These are phyloP conservation scores for Sebastes hopkinsi DNA, from an alignment of 2,797 vertebrate species.

Conservation along the genomic window DNA sequence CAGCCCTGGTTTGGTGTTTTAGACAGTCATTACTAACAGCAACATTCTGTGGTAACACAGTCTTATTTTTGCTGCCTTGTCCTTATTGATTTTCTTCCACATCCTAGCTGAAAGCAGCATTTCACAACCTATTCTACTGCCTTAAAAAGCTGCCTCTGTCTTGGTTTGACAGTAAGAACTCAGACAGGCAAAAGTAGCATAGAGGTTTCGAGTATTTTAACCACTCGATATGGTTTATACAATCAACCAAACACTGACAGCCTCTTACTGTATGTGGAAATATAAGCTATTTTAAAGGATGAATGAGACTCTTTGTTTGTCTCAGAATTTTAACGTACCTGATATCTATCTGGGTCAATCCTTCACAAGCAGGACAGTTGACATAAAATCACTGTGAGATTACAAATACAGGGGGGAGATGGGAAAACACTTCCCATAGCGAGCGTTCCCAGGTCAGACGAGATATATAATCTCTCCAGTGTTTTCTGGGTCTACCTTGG, in stretches of 20 bases:
- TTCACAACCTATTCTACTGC: slow-evolving; percentile 17
- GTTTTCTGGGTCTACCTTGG: too few relatives aligned
- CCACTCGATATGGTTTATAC: not conserved
- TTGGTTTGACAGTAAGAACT: not conserved
- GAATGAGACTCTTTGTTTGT: not conserved
- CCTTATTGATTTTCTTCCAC: slow-evolving; percentile 7
- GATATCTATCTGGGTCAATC: not conserved
- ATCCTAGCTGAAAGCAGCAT: slow-evolving; percentile 2
- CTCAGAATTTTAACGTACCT: not conserved
- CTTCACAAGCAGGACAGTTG: not conserved
- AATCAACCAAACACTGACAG: not conserved
- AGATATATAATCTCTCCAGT: too few relatives aligned
- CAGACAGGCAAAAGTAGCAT: not conserved
- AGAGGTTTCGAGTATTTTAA: not conserved
- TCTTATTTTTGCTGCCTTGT: not conserved
- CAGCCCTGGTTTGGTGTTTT: not conserved
- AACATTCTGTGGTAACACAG: not conserved
- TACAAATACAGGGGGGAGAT: not conserved
- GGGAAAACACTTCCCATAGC: not conserved
- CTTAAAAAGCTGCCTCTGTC: slow-evolving; percentile 51
- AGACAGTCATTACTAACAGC: not conserved
- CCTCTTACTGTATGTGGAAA: not conserved
- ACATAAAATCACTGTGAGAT: slow-evolving; percentile 47
- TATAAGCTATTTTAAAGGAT: not conserved
- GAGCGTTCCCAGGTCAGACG: too few relatives aligned